phyloP scores from a whole-genome alignment of 1,140 invertebrate species.

The Nasonia longicornis region DNA sequence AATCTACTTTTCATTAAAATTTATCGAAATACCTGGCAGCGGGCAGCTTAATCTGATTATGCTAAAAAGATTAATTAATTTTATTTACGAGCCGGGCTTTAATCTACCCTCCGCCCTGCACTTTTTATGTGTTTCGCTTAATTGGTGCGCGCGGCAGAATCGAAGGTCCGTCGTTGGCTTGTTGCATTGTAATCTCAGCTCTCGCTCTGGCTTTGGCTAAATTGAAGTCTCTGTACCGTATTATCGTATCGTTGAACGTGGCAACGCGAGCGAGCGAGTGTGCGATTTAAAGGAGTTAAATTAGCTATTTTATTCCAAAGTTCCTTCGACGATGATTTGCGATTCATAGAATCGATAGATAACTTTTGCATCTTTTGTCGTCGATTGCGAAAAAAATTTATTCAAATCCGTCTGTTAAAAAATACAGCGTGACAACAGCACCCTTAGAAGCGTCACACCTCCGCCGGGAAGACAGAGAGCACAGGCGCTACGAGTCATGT shows the following conservation, averaged over 20 bases:
- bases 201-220: background rate
- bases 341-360: too few species aligned
- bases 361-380: too few species aligned
- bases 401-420: too few species aligned
- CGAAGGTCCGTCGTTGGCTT: background rate
- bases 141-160: background rate
- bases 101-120: background rate
- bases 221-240: background rate
- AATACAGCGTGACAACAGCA: too few species aligned
- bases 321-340: too few species aligned
- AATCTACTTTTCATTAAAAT: constrained; percentile 28
- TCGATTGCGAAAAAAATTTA: too few species aligned
- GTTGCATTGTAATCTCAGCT: background rate
- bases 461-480: too few species aligned
- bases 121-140: constrained; percentile 3
- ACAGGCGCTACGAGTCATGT: too few species aligned
- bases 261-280: too few species aligned
- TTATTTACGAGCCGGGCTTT: constrained; percentile 11
- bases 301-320: too few species aligned
- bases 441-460: too few species aligned
- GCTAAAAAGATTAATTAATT: constrained; percentile 37
- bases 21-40: background rate
- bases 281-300: too few species aligned
- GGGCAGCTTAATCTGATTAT: constrained; percentile 10
- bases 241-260: background rate